Evolutionary conservation across 2,797 vertebrate genomes (phyloP).

Genomic region (Cheirogaleus major): DNA sequence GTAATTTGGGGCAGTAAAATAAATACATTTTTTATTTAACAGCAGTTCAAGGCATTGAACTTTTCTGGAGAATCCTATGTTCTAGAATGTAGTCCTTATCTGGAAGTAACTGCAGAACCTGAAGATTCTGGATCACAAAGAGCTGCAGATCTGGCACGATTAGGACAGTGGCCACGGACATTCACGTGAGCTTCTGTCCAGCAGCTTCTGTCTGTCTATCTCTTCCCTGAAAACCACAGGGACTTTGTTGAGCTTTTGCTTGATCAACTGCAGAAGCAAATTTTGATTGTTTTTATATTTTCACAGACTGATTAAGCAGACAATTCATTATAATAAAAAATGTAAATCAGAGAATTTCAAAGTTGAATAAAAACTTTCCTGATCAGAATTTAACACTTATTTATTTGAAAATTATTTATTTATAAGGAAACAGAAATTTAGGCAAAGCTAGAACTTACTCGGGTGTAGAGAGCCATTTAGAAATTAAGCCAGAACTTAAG

Average conservation of each 20-base stretch:
- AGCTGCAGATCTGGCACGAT: no score
- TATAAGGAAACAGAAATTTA: conserved; percentile 25
- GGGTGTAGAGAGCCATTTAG: background rate
- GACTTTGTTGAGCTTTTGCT: background rate
- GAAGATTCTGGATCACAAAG: background rate
- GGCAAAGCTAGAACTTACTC: background rate
- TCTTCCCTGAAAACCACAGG: background rate
- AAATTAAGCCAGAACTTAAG: background rate
- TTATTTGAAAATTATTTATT: background rate
- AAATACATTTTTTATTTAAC: background rate
- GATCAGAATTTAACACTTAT: background rate
- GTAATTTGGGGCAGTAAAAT: background rate
- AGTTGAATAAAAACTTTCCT: background rate
- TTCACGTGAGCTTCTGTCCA: background rate
- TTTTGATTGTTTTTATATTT: background rate
- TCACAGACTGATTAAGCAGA: background rate
- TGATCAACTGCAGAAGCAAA: background rate
- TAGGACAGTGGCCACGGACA: background rate
- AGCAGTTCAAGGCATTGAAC: background rate
- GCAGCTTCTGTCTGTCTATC: background rate
- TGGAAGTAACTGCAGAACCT: background rate
- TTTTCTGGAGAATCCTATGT: background rate
- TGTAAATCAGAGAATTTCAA: background rate
- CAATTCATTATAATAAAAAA: background rate
- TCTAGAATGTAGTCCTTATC: background rate